These are phyloP conservation scores for Esox niger DNA, from an alignment of 2,113 vertebrate species.

Conservation along the genomic window DNA sequence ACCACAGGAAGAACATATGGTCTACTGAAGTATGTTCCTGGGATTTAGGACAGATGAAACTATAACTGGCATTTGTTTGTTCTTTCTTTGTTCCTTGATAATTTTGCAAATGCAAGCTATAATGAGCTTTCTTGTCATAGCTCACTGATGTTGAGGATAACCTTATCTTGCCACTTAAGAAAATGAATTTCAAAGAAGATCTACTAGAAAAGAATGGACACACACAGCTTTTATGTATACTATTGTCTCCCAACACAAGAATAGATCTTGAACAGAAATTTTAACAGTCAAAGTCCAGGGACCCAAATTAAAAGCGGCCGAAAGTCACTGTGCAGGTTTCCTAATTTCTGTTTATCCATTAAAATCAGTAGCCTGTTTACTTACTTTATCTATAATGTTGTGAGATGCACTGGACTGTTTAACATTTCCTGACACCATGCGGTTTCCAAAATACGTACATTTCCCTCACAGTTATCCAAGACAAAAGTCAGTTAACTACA, in stretches of 20 bases:
- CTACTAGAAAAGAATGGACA: slow-evolving; percentile 62
- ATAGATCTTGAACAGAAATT: slow-evolving; percentile 37
- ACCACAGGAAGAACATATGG: slow-evolving; percentile 65
- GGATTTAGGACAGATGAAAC: slow-evolving; percentile 58
- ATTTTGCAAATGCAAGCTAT: slow-evolving; percentile 67
- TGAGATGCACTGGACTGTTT: background rate
- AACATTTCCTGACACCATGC: no score
- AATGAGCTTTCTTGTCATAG: slow-evolving; percentile 68
- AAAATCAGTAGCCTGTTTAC: no score
- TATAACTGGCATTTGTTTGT: slow-evolving; percentile 55
- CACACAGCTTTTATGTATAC: slow-evolving; percentile 50
- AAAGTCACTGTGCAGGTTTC: background rate
- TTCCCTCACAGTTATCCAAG: no score
- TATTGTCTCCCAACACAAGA: slow-evolving; percentile 43
- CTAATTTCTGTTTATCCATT: background rate
- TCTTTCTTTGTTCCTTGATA: slow-evolving; percentile 72
- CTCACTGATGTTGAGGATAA: slow-evolving; percentile 68
- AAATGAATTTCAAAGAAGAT: slow-evolving; percentile 60
- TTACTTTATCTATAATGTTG: no score
- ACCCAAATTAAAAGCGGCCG: background rate
- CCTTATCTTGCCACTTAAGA: slow-evolving; percentile 65
- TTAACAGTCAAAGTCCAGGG: background rate
- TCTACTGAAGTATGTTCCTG: slow-evolving; percentile 67
- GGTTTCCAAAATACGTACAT: no score
- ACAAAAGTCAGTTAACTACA: no score